Base-by-base conservation (phyloP, 2,113 vertebrate species). In the Crotophaga sulcirostris region DNA sequence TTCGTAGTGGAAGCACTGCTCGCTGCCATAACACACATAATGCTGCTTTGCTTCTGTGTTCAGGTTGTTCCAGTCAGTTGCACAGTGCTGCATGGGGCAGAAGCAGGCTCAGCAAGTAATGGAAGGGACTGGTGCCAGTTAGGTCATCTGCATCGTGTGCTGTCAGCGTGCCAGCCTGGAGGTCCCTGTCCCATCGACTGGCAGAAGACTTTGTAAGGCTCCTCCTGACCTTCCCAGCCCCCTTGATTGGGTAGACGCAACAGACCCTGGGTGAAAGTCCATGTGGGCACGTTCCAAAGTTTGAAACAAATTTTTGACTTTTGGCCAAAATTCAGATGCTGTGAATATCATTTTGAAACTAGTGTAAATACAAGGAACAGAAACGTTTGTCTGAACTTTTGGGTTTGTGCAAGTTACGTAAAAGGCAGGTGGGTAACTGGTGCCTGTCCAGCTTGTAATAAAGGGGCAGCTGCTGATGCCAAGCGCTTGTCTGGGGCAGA, bases 81-180 rank as follows among this genome's bases (percentile, higher is more conserved):
- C 99, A 72, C 99, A 99, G 98, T 99, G 99, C 98, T 99, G 99
- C 96, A 99, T 99, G 99, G 99, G 99, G 90, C 99, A 99, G 98
- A 99, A 99, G 91, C 99, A 99, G 95, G 99, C 99, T 93, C 99
- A 99, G 98, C 99, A 99, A 97, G 99, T 99, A 60, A 99, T 99
- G 99, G 99, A 99, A 97, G 99, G 99, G 93, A 99, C 99, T 9
- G 98, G 99, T 96, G 99, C 99, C 98, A 99, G 99, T 98, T 99
- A 99, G 97, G 89, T 87, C 95, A 95, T 90, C 97, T 83, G 89
- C 89, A 89, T 87, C 94, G 95, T 85, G 90, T 23, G 0, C 29
- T 69, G 28, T 66, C 56, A 72, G 81, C 2, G 36, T 93, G 85
- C 94, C 96, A 87, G 94, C 88, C 93, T 94, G 93, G 90, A 95